Conservation (phyloP, 2,888 invertebrate species). For the Allacma fusca region DNA sequence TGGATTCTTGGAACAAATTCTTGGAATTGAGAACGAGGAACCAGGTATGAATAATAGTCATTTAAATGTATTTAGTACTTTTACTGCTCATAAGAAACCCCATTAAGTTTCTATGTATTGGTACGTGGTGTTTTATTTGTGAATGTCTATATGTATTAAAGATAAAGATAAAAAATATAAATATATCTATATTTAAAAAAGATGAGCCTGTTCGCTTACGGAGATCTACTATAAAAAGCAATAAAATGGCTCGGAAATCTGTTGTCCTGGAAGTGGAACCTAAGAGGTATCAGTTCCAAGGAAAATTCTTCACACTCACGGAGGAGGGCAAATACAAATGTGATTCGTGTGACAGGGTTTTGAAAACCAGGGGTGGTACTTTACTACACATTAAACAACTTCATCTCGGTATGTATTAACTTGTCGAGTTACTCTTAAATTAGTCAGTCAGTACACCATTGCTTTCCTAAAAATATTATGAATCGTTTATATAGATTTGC, state of each 20-base stretch:
- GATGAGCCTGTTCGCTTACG: not conserved
- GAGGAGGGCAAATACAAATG: conserved; percentile 29
- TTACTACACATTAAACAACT: conserved; percentile 25
- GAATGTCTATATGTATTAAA: too few relatives aligned
- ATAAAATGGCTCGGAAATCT: not conserved
- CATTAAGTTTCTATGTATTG: too few relatives aligned
- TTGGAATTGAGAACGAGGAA: not conserved
- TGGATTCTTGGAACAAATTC: not conserved
- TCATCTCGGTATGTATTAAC: conserved; percentile 15
- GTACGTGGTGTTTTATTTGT: too few relatives aligned
- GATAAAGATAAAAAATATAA: too few relatives aligned
- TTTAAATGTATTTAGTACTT: too few relatives aligned
- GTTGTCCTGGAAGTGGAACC: conserved; percentile 8
- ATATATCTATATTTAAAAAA: not conserved
- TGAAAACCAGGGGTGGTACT: conserved; percentile 23
- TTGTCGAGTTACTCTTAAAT: too few relatives aligned
- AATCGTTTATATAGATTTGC: too few relatives aligned
- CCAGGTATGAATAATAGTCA: not conserved
- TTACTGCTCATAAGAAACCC: too few relatives aligned
- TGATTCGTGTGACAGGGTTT: conserved; percentile 1
- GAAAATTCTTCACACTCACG: not conserved
- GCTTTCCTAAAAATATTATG: too few relatives aligned
- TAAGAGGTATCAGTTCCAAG: conserved; percentile 7
- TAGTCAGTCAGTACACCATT: too few relatives aligned
- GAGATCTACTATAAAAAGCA: not conserved